Percentiles rank a stretch among this genome's conserved stretches.
These are phyloP conservation scores for Diplazon laetatorius DNA, from an alignment of 2,888 invertebrate species.

Conservation along the genomic window DNA sequence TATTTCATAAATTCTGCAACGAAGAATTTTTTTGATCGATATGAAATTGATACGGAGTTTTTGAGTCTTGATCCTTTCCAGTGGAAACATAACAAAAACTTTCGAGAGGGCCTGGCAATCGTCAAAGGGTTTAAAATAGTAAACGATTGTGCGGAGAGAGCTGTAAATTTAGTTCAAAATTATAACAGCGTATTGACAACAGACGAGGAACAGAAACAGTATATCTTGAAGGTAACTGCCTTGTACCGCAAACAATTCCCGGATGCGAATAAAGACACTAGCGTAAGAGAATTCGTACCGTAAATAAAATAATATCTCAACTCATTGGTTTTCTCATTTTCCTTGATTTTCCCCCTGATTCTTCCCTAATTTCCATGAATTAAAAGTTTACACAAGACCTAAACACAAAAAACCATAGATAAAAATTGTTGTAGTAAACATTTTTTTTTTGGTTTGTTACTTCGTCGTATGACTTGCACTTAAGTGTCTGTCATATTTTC, in stretches of 20 bases:
- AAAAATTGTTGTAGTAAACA: too few relatives aligned
- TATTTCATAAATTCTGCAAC: not conserved
- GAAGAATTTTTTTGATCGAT: not conserved
- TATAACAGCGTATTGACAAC: constrained; percentile 7
- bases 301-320: too few relatives aligned
- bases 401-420: too few relatives aligned
- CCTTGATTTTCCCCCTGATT: too few relatives aligned
- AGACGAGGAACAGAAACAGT: constrained; percentile 28
- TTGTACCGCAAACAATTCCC: not conserved
- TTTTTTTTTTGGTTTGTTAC: too few relatives aligned
- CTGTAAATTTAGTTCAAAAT: constrained; percentile 17
- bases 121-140: constrained; percentile 42
- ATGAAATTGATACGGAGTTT: not conserved
- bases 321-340: too few relatives aligned
- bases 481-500: too few relatives aligned
- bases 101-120: not conserved
- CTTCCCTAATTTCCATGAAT: too few relatives aligned
- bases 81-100: constrained; percentile 32
- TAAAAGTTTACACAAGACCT: too few relatives aligned
- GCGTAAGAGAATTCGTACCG: not conserved
- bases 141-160: constrained; percentile 44
- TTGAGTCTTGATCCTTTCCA: constrained; percentile 27
- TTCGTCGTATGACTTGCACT: too few relatives aligned
- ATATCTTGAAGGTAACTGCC: not conserved
- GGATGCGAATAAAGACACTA: not conserved